phyloP scores from a whole-genome alignment of 2,888 invertebrate species.

The Cerastis leucographa region DNA sequence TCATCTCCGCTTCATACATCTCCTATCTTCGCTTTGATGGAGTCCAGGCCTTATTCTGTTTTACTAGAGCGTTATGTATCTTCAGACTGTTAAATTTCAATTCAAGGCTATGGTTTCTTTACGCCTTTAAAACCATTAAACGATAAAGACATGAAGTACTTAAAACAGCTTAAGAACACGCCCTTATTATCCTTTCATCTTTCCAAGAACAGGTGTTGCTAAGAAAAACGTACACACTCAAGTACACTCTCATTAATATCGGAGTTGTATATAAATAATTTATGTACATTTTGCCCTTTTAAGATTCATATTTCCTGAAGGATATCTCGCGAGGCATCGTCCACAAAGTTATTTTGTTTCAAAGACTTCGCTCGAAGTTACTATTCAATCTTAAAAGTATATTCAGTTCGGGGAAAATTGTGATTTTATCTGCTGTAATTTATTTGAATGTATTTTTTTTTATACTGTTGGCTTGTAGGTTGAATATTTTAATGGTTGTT shows the following conservation, averaged over 20 bases:
- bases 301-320: slow-evolving; percentile 69
- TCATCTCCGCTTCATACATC: too few species aligned
- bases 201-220: slow-evolving; percentile 22
- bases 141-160: not conserved
- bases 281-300: slow-evolving; percentile 60
- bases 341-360: slow-evolving; percentile 72
- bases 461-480: not conserved
- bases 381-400: slow-evolving; percentile 66
- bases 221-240: slow-evolving; percentile 16
- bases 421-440: slow-evolving; percentile 51
- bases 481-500: too few species aligned
- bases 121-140: not conserved
- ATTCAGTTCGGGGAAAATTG: slow-evolving; percentile 65
- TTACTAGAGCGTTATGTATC: not conserved
- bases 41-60: not conserved
- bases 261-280: slow-evolving; percentile 66
- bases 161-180: not conserved
- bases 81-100: not conserved
- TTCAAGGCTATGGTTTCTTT: not conserved
- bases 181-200: slow-evolving; percentile 6
- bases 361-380: slow-evolving; percentile 65
- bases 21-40: too few species aligned
- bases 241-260: slow-evolving; percentile 56
- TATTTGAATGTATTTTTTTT: slow-evolving; percentile 41
- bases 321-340: slow-evolving; percentile 66